phyloP scores from a whole-genome alignment of 64 coral and sea anemone genomes.

The Cladopsammia gracilis region DNA sequence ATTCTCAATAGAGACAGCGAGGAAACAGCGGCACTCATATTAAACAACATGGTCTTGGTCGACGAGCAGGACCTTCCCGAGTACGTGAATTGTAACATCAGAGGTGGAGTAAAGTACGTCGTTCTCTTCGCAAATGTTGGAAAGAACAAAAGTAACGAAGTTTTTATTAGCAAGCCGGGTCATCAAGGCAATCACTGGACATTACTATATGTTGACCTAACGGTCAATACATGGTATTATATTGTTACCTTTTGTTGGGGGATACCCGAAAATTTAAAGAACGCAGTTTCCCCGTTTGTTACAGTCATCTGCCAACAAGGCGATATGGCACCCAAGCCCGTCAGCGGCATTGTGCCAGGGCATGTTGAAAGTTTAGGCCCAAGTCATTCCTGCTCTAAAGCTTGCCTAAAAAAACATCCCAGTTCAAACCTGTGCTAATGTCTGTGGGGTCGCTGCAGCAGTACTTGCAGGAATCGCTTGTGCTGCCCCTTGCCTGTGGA shows the following conservation, averaged over 20 bases:
- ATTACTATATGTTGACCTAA: conserved; percentile 62
- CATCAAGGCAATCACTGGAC: conserved; percentile 65
- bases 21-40: conserved; percentile 32
- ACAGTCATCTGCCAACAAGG: conserved; percentile 15
- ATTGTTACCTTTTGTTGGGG: conserved; percentile 70
- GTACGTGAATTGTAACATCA: conserved; percentile 53
- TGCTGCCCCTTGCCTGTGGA: conserved; percentile 41
- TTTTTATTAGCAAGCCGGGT: conserved; percentile 40
- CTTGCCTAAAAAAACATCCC: conserved; percentile 63
- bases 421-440: conserved; percentile 71
- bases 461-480: conserved; percentile 55
- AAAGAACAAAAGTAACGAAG: conserved; percentile 20
- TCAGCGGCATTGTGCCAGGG: conserved; percentile 16
- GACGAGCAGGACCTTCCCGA: conserved; percentile 24
- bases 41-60: conserved; percentile 42
- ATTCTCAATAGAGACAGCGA: conserved; percentile 10
- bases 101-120: conserved; percentile 27
- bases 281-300: conserved; percentile 30
- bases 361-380: conserved; percentile 8
- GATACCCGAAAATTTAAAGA: conserved; percentile 50
- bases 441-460: conserved; percentile 53
- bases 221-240: conserved; percentile 71
- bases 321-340: conserved; percentile 1
- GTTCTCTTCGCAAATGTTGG: conserved; percentile 67
- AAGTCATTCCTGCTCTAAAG: conserved; percentile 29